Evolutionary conservation across 2,888 invertebrate species (phyloP), one percentile per base, ranked within the genome.

Genomic region (Nineta flava): DNA sequence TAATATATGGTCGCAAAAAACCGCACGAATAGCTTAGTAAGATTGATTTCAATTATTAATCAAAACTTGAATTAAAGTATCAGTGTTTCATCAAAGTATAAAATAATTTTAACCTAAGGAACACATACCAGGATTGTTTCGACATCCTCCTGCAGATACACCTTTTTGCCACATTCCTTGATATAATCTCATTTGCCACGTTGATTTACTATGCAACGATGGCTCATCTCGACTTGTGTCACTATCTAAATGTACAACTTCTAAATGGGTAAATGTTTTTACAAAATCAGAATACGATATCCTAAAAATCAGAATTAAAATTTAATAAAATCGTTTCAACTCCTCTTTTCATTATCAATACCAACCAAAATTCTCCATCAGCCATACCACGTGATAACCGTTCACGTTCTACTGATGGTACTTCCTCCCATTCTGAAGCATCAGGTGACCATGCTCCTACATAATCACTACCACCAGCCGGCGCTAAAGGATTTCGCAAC

Each of bases 91-190:
- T 35, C 3, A 35, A 26, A n/a, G 38, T 40, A 21, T 19, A 6
- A 19, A n/a, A 26, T 26, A 26, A 6, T 26, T 26, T 26, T 10
- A 49, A 31, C 31, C 2, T 9, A 53, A 46, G 9, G 12, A 3
- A 17, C 21, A 44, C 21, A 32, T 59, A 81, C 82, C 76, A 62
- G 80, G 81, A 64, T 90, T 85, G 66, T 92, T 92, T 57, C 90
- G 72, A 64, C 92, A 92, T 34, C 92, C 92, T 3, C 92, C 92
- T 0, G 91, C 90, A 0, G 88, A 81, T 1, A 91, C 90, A 0
- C 92, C 92, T 51, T 79, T 74, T 59, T 83, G 80, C 91, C 92
- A 92, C 26, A 80, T 79, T 1, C 90, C 88, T 61, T 90, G 87
- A 62, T 84, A 87, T 62, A 88, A 76, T 59, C 83, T 77, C 78